phyloP scores from a whole-genome alignment of 2,113 vertebrate genomes.

The Phaethon lepturus region DNA sequence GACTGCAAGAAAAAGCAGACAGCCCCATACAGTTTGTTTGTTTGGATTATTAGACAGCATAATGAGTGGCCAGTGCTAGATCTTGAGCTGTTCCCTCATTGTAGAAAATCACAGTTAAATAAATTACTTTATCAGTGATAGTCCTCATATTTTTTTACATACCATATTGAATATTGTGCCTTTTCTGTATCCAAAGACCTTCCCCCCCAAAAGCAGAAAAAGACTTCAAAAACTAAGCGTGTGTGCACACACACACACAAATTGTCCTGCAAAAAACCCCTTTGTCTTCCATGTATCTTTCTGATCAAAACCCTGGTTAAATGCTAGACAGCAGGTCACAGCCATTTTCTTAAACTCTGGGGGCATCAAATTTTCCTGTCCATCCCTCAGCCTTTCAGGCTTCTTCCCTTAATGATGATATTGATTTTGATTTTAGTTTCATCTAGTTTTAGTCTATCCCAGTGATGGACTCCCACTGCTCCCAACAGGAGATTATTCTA shows the following conservation, averaged over 20 bases:
- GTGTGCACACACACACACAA: background rate
- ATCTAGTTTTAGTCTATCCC: conserved; percentile 46
- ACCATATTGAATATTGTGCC: background rate
- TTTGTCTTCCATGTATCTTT: background rate
- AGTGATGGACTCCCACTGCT: conserved; percentile 58
- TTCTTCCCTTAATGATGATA: conserved; percentile 59
- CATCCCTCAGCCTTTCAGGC: conserved; percentile 40
- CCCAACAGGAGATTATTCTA: conserved; percentile 42
- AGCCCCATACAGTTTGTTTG: background rate
- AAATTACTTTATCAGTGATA: background rate
- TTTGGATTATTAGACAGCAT: background rate
- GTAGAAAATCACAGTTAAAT: background rate
- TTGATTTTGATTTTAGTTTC: conserved; percentile 69
- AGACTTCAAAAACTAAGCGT: background rate
- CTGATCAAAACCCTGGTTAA: conserved; percentile 1
- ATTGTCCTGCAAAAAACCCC: background rate
- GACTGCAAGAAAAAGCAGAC: background rate
- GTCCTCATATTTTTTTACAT: background rate
- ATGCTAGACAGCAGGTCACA: conserved; percentile 27
- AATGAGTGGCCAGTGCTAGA: background rate
- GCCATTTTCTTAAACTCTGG: conserved; percentile 38
- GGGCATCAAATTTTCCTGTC: conserved; percentile 35
- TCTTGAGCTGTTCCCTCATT: background rate
- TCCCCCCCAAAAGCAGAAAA: background rate
- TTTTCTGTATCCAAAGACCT: background rate